Conservation (phyloP, 2,113 vertebrate species). For the Geococcyx californianus region DNA sequence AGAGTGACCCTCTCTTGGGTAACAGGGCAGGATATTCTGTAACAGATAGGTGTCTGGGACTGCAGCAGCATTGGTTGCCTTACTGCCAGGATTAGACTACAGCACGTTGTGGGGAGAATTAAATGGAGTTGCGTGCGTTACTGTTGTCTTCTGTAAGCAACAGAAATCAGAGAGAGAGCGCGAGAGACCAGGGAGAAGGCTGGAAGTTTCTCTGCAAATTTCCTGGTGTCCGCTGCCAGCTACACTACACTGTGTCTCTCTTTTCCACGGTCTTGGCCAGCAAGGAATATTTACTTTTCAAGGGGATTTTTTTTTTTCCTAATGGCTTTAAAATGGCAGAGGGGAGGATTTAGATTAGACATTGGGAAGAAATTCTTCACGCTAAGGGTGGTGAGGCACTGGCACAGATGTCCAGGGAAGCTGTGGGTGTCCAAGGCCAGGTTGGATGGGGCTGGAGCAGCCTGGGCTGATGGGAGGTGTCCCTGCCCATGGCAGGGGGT, state of each 20-base stretch:
- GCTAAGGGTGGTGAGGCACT: too few relatives aligned
- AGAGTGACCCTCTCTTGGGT: background rate
- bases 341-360: too few relatives aligned
- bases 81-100: background rate
- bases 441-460: too few relatives aligned
- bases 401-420: too few relatives aligned
- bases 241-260: background rate
- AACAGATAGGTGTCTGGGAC: background rate
- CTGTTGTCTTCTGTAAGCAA: background rate
- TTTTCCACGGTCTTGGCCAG: background rate
- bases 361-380: too few relatives aligned
- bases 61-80: background rate
- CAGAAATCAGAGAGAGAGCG: background rate
- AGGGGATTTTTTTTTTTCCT: background rate
- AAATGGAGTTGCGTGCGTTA: background rate
- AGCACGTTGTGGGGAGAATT: background rate
- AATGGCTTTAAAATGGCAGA: too few relatives aligned
- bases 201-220: background rate
- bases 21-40: background rate
- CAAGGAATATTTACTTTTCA: background rate
- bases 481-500: too few relatives aligned
- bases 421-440: too few relatives aligned
- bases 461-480: too few relatives aligned
- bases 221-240: background rate
- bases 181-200: background rate